Evolutionary conservation across 2,888 invertebrate species (phyloP), one percentile per base, ranked within the genome.

Genomic region (Anticlea derivata): DNA sequence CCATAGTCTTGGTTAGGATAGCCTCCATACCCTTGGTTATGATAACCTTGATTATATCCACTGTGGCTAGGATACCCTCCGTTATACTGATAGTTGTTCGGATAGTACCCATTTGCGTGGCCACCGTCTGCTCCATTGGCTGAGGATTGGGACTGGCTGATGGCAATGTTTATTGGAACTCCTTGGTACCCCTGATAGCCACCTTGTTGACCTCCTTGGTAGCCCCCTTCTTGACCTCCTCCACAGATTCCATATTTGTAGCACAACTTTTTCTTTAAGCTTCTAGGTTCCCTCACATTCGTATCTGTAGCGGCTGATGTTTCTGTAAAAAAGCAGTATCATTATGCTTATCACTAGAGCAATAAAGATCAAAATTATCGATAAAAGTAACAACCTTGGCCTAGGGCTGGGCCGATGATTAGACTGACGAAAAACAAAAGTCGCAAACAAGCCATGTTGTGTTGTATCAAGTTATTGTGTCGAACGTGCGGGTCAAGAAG

Each of bases 141-240:
- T 1, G 88, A 84, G 7, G 86, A 73, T 54, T 90, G 90, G 0
- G 90, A 87, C 55, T 89, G 90, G 41, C 88, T 89, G 44, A 89
- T 84, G 1, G 87, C 90, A 39, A 89, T 89, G 63, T 87, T 88
- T 48, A 89, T 82, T 2, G 85, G 80, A 7, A 50, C 61, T 20
- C 62, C 61, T 20, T 60, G 59, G 33, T 64, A 55, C 5, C 65
- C 65, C 24, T 60, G 63, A 22, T 61, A 54, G 0, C 67, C 67
- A 4, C 52, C 63, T 37, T 68, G 72, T 33, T 75, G 60, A 0
- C 66, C 68, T 10, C 62, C 71, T 22, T 64, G 56, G 17, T 61
- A 55, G 5, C 55, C 51, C 1, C 62, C 64, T 5, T 48, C 63
- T 6, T 65, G 55, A 5, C 58, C 61, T 3, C 59, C 61, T 4